Percentiles rank a stretch among this genome's conserved stretches.
Evolutionary conservation across 2,113 vertebrate species (phyloP).

Genomic region (Ramphastos sulfuratus): DNA sequence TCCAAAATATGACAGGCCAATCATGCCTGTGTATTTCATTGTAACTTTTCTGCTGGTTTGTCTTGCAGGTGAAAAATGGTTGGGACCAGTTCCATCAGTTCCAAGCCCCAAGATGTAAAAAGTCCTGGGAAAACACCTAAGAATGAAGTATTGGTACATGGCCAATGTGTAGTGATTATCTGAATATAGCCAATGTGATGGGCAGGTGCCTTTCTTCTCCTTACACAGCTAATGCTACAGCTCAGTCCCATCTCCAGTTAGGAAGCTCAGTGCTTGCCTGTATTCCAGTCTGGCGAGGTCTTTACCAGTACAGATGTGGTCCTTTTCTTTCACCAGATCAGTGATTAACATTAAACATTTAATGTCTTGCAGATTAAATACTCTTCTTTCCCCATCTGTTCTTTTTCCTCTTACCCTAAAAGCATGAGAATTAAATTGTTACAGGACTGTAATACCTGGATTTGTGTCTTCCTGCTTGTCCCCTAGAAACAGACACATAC

Average conservation of each 20-base stretch:
- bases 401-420: not conserved
- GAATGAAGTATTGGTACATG: not conserved
- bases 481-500: not conserved
- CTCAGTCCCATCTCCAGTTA: not conserved
- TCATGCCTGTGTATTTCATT: not conserved
- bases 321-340: not conserved
- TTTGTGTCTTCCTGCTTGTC: not conserved
- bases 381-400: not conserved
- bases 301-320: not conserved
- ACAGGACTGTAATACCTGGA: not conserved
- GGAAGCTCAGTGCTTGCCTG: not conserved
- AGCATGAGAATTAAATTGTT: not conserved
- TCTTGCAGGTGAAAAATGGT: slow-evolving; percentile 77
- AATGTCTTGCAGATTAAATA: not conserved
- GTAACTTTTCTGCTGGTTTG: slow-evolving; percentile 3
- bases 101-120: slow-evolving; percentile 56
- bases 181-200: not conserved
- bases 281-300: not conserved
- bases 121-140: not conserved
- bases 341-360: not conserved
- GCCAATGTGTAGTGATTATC: not conserved
- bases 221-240: not conserved
- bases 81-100: slow-evolving; percentile 72
- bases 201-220: not conserved
- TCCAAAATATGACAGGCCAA: not conserved